Conservation (phyloP, 2,888 invertebrate species). For the Myathropa florea region DNA sequence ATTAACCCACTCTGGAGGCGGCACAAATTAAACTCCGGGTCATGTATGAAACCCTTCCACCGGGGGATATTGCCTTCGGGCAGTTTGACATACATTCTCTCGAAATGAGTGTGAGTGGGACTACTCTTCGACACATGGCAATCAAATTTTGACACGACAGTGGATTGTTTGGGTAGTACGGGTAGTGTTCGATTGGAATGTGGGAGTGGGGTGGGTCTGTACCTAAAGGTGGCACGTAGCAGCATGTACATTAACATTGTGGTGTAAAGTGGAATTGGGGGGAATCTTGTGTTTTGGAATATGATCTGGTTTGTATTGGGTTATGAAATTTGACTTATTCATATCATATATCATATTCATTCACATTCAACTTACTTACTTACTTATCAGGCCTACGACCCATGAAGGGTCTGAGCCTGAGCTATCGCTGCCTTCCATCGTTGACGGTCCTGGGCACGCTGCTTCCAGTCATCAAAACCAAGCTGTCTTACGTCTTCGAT, state of each 20-base stretch:
- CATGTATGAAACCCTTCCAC: not conserved
- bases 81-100: not conserved
- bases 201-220: not conserved
- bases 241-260: not conserved
- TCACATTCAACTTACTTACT: too few relatives aligned
- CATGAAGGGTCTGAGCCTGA: too few relatives aligned
- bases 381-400: too few relatives aligned
- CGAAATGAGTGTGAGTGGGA: not conserved
- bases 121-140: constrained; percentile 30
- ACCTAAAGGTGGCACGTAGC: too few relatives aligned
- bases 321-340: not conserved
- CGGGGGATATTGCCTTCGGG: not conserved
- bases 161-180: constrained; percentile 3
- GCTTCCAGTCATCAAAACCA: too few relatives aligned
- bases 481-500: too few relatives aligned
- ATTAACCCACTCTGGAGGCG: constrained; percentile 49
- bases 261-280: not conserved
- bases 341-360: too few relatives aligned
- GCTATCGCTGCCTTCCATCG: too few relatives aligned
- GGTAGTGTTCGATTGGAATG: not conserved
- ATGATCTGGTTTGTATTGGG: not conserved
- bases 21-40: constrained; percentile 27
- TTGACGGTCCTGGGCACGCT: too few relatives aligned
- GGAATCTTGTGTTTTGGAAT: not conserved
- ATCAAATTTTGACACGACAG: constrained; percentile 33